These are phyloP conservation scores for Megamerina dolium DNA, from an alignment of 2,888 invertebrate genomes.

Conservation along the genomic window DNA sequence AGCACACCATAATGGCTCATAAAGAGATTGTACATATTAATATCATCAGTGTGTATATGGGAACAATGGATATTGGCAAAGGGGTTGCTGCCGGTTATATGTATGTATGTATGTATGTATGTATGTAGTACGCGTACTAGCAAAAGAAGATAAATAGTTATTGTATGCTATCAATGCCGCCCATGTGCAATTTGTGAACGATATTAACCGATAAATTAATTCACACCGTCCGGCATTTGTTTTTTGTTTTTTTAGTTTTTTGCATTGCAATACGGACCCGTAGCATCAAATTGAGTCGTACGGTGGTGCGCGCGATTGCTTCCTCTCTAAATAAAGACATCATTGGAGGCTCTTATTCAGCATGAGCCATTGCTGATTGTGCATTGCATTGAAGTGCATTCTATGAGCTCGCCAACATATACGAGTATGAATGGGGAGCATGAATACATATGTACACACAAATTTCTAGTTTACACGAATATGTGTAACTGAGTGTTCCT, in stretches of 20 bases:
- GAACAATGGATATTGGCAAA: too few species aligned
- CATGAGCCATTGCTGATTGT: background rate
- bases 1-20: too few species aligned
- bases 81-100: background rate
- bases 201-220: conserved; percentile 47
- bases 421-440: background rate
- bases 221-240: conserved; percentile 20
- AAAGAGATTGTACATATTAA: too few species aligned
- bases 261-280: too few species aligned
- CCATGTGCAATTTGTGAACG: conserved; percentile 47
- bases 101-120: too few species aligned
- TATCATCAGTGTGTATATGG: too few species aligned
- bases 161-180: conserved; percentile 28
- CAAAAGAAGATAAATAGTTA: conserved; percentile 22
- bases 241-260: too few species aligned
- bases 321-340: conserved; percentile 26
- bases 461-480: too few species aligned
- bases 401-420: conserved; percentile 6
- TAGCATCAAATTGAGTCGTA: too few species aligned
- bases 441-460: conserved; percentile 12
- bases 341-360: conserved; percentile 13
- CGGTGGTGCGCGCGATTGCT: conserved; percentile 6
- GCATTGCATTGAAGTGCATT: conserved; percentile 23
- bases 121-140: too few species aligned
- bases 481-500: too few species aligned